A percentile compares a stretch with the other conserved stretches of the same genome.
phyloP scores from a whole-genome alignment of 2,113 vertebrate genomes.

The Phalacrocorax brasilianus region DNA sequence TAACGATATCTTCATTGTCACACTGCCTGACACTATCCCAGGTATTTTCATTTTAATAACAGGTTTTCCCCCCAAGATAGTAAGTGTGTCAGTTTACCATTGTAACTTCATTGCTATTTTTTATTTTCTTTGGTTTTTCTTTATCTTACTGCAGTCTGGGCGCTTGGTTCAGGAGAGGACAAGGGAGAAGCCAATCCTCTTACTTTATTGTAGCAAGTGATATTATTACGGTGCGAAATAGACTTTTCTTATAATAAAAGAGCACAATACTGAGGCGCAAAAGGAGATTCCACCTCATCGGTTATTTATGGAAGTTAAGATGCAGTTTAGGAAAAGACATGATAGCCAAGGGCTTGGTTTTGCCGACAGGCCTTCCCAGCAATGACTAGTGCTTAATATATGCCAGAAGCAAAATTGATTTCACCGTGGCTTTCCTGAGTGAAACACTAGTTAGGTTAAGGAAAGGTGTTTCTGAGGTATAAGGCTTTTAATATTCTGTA shows the following conservation, averaged over 20 bases:
- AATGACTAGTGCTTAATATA: neutral
- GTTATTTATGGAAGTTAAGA: constrained; percentile 26
- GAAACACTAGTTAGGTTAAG: neutral
- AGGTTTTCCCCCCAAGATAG: constrained; percentile 1
- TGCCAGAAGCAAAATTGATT: neutral
- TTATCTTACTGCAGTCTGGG: constrained; percentile 8
- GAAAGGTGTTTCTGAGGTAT: neutral
- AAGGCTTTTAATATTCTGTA: neutral
- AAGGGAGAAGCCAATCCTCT: neutral
- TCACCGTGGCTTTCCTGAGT: neutral
- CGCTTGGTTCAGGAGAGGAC: neutral
- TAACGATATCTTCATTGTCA: constrained; percentile 76
- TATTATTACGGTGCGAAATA: neutral
- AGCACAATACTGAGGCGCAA: neutral
- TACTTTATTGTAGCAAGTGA: neutral
- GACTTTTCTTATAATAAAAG: neutral
- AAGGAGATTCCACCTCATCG: neutral
- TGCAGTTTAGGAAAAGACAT: neutral
- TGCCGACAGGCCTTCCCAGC: neutral
- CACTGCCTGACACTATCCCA: constrained; percentile 47
- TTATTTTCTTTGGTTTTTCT: constrained; percentile 36
- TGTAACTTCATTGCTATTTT: constrained; percentile 43
- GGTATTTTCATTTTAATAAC: constrained; percentile 57
- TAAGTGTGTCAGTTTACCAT: constrained; percentile 47
- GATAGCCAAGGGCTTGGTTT: neutral